Conservation (phyloP, 1,140 invertebrate genomes). For the Trachelipus rathkii region DNA sequence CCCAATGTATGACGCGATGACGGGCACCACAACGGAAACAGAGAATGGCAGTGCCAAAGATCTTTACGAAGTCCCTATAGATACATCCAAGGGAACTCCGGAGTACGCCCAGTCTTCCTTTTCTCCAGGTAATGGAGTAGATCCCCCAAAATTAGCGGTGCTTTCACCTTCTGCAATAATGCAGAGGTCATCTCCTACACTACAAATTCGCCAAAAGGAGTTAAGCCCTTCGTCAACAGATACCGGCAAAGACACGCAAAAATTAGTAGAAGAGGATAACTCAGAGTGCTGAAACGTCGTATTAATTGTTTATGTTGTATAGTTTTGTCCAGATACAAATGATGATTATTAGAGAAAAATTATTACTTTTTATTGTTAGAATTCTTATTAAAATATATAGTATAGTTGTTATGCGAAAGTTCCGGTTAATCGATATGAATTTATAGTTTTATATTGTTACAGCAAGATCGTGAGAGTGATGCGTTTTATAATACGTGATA, state of each 20-base stretch:
- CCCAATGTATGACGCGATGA: constrained; percentile 85
- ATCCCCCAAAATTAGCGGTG: constrained; percentile 53
- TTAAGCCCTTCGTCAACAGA: constrained; percentile 75
- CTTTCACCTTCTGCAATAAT: constrained; percentile 72
- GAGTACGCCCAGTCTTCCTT: constrained; percentile 55
- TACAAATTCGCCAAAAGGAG: constrained; percentile 68
- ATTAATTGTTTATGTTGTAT: constrained; percentile 21
- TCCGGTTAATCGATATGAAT: neutral
- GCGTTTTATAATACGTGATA: neutral
- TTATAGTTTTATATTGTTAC: neutral
- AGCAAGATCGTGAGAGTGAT: neutral
- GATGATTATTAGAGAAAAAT: constrained; percentile 14
- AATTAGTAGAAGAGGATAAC: constrained; percentile 73
- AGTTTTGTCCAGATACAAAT: constrained; percentile 14
- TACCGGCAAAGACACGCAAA: constrained; percentile 86
- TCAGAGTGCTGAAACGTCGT: constrained; percentile 55
- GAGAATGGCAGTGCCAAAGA: constrained; percentile 34
- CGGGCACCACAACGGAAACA: constrained; percentile 36
- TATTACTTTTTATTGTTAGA: constrained; percentile 1
- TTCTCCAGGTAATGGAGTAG: constrained; percentile 57
- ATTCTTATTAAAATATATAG: neutral
- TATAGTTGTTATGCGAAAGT: neutral
- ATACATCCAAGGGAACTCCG: constrained; percentile 61
- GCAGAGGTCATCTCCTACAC: constrained; percentile 67
- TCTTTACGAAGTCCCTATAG: constrained; percentile 64